Evolutionary conservation across 2,888 invertebrate genomes (phyloP).

Genomic region (Priocnemis perturbator): DNA sequence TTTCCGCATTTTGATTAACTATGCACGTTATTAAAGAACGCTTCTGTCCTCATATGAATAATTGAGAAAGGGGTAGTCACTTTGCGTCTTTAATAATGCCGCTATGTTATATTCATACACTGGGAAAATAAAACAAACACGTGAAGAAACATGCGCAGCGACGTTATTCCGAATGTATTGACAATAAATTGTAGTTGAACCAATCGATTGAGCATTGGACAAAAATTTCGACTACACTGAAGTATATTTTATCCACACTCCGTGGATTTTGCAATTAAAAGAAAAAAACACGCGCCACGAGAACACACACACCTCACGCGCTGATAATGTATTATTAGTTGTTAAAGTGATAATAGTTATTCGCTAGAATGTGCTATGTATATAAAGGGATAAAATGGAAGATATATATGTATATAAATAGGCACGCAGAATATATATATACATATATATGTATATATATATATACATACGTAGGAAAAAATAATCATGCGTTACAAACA

Average conservation of each 20-base stretch:
- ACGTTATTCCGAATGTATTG: constrained; percentile 72
- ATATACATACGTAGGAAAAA: constrained; percentile 40
- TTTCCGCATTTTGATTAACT: too few relatives aligned
- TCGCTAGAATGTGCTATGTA: constrained; percentile 70
- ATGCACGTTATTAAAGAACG: too few relatives aligned
- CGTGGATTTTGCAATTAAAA: constrained; percentile 18
- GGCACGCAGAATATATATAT: constrained; percentile 37
- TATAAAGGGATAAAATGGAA: constrained; percentile 61
- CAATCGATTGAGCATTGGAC: constrained; percentile 40
- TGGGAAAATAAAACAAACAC: neutral
- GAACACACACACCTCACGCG: constrained; percentile 39
- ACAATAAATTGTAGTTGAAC: constrained; percentile 64
- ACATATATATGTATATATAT: constrained; percentile 3
- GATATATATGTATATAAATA: constrained; percentile 40
- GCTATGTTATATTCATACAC: neutral
- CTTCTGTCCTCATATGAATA: too few relatives aligned
- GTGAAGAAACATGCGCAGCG: constrained; percentile 35
- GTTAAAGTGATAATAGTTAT: constrained; percentile 65
- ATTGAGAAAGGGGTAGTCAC: too few relatives aligned
- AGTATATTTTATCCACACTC: constrained; percentile 51
- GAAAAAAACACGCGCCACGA: constrained; percentile 13
- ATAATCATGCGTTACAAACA: constrained; percentile 46
- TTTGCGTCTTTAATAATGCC: neutral
- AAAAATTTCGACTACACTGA: constrained; percentile 46
- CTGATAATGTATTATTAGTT: constrained; percentile 58